Evolutionary conservation across 2,113 vertebrate species (phyloP).

Genomic region (Steatornis caripensis): DNA sequence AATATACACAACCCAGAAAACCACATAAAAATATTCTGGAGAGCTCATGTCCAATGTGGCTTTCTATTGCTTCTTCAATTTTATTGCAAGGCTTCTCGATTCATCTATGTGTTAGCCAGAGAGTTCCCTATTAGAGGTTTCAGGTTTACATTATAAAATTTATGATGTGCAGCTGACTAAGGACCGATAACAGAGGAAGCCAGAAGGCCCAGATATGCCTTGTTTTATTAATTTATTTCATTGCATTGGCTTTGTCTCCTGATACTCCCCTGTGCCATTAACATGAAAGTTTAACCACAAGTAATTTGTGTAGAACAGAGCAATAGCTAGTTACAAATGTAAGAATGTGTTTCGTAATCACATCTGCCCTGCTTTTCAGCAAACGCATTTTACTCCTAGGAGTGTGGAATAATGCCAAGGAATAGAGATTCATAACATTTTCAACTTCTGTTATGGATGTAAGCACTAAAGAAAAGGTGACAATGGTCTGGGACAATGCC

Average conservation of each 20-base stretch:
- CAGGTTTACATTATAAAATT: background rate
- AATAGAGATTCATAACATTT: background rate
- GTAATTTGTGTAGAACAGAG: background rate
- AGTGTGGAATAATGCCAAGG: background rate
- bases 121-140: background rate
- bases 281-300: background rate
- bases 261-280: background rate
- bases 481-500: background rate
- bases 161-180: background rate
- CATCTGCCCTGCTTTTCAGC: background rate
- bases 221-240: background rate
- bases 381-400: background rate
- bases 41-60: rapidly evolving
- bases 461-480: background rate
- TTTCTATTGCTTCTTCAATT: background rate
- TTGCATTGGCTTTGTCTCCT: background rate
- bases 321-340: background rate
- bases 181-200: background rate
- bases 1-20: background rate
- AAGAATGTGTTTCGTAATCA: background rate
- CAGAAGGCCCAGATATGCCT: background rate
- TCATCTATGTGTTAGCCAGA: background rate
- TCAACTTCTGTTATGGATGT: background rate
- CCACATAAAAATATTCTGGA: background rate
- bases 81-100: background rate